Percentiles rank a stretch among this genome's conserved stretches.
phyloP scores from a whole-genome alignment of 2,113 vertebrate species.

The Plectropomus leopardus region DNA sequence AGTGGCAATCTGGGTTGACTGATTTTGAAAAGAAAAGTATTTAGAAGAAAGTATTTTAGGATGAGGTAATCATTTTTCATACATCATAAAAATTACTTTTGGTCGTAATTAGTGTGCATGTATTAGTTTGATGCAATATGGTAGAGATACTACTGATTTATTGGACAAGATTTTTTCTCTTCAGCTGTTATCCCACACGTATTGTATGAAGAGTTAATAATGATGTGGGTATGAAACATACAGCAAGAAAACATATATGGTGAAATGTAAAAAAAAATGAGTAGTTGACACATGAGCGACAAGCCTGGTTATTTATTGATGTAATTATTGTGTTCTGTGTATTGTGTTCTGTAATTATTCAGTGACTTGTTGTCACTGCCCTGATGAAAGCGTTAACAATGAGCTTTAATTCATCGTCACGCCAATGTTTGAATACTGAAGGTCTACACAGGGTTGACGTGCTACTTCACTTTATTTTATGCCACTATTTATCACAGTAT shows the following conservation, averaged over 20 bases:
- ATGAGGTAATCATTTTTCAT: neutral
- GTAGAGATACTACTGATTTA: neutral
- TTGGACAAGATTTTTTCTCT: neutral
- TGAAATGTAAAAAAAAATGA: neutral
- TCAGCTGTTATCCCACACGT: neutral
- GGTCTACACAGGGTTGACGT: neutral
- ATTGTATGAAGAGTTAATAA: slow-evolving; percentile 10
- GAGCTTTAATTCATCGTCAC: slow-evolving; percentile 16
- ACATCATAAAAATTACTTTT: neutral
- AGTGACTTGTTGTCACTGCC: slow-evolving; percentile 37
- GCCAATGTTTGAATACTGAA: slow-evolving; percentile 8
- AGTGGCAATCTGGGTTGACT: neutral
- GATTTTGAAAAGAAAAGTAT: slow-evolving; percentile 2
- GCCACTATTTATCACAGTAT: neutral
- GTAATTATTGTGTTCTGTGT: slow-evolving; percentile 7
- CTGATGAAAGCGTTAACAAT: slow-evolving; percentile 34
- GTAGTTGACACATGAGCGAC: slow-evolving; percentile 14
- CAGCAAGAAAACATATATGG: slow-evolving; percentile 1
- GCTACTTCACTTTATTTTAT: neutral
- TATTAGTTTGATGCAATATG: neutral
- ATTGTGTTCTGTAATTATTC: slow-evolving; percentile 15
- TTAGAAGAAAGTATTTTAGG: slow-evolving; percentile 6
- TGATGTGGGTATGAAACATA: neutral
- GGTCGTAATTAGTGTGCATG: no score
- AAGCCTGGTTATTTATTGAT: slow-evolving; percentile 9